A percentile compares a stretch with the other conserved stretches of the same genome.
These are phyloP conservation scores for Lepidonotus clava DNA, from an alignment of 2,888 invertebrate species.

Conservation along the genomic window DNA sequence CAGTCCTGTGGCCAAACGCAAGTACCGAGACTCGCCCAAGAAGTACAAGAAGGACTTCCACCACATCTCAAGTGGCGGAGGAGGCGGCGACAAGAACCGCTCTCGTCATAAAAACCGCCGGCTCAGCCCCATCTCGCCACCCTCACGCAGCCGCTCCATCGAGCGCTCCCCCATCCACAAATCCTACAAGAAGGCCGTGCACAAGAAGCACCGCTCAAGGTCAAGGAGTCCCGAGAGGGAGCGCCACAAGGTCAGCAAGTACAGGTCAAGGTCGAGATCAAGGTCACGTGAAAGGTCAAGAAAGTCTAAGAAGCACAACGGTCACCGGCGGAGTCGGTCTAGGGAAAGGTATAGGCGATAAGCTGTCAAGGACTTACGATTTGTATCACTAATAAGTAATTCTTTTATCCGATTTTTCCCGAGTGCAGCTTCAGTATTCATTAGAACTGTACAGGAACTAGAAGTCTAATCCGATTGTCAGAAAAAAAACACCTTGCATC, in stretches of 20 bases:
- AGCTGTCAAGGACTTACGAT: neutral
- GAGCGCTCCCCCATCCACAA: conserved; percentile 32
- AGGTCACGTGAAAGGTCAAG: conserved; percentile 22
- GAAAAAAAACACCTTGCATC: too few relatives aligned
- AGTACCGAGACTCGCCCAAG: conserved; percentile 43
- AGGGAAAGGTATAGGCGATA: conserved; percentile 51
- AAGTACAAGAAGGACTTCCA: conserved; percentile 56
- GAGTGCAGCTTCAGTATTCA: too few relatives aligned
- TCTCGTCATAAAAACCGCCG: conserved; percentile 17
- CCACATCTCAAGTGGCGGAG: neutral
- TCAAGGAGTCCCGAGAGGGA: conserved; percentile 32
- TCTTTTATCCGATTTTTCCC: too few relatives aligned
- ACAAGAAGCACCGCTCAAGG: conserved; percentile 51
- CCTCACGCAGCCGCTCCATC: conserved; percentile 1
- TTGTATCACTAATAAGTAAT: too few relatives aligned
- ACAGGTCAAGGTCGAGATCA: conserved; percentile 35
- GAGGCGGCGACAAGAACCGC: conserved; percentile 13
- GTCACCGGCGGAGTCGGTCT: conserved; percentile 53
- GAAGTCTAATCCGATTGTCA: too few relatives aligned
- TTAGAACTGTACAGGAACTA: too few relatives aligned
- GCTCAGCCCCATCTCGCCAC: conserved; percentile 40
- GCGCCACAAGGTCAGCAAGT: conserved; percentile 35
- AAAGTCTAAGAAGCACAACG: conserved; percentile 55
- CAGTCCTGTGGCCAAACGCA: conserved; percentile 31
- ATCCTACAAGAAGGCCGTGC: conserved; percentile 12